Evolutionary conservation across 2,797 vertebrate species (phyloP).

Genomic region (Malurus leucopterus): DNA sequence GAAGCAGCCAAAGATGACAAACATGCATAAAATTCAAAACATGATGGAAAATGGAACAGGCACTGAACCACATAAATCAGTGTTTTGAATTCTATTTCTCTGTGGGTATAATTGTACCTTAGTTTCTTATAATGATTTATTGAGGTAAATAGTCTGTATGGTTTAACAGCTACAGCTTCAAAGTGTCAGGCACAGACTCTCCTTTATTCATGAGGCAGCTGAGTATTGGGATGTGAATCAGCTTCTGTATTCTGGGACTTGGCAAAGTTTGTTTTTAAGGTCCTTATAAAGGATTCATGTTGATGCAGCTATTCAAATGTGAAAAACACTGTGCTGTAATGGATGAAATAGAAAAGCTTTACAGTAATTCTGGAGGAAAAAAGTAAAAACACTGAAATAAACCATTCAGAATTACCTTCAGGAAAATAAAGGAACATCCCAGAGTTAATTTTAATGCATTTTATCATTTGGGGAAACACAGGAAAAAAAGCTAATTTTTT

Average conservation of each 20-base stretch:
- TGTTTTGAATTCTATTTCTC: slow-evolving; percentile 81
- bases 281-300: slow-evolving; percentile 82
- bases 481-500: slow-evolving; percentile 10
- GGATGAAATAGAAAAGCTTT: slow-evolving; percentile 78
- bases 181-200: slow-evolving; percentile 78
- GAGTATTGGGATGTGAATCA: slow-evolving; percentile 79
- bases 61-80: slow-evolving; percentile 78
- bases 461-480: slow-evolving; percentile 7
- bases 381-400: slow-evolving; percentile 75
- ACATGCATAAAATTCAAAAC: slow-evolving; percentile 79
- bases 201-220: slow-evolving; percentile 81
- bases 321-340: slow-evolving; percentile 75
- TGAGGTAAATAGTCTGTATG: slow-evolving; percentile 84
- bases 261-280: slow-evolving; percentile 81
- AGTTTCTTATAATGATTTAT: slow-evolving; percentile 86
- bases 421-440: slow-evolving; percentile 55
- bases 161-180: slow-evolving; percentile 83
- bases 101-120: slow-evolving; percentile 82
- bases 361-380: slow-evolving; percentile 72
- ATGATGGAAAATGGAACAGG: slow-evolving; percentile 74
- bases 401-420: slow-evolving; percentile 67
- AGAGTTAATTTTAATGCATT: slow-evolving; percentile 53
- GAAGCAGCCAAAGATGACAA: slow-evolving; percentile 81
- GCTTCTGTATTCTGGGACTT: slow-evolving; percentile 81
- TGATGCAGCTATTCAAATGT: slow-evolving; percentile 81